phyloP scores from a whole-genome alignment of 2,113 vertebrate genomes.

The Heptranchias perlo region DNA sequence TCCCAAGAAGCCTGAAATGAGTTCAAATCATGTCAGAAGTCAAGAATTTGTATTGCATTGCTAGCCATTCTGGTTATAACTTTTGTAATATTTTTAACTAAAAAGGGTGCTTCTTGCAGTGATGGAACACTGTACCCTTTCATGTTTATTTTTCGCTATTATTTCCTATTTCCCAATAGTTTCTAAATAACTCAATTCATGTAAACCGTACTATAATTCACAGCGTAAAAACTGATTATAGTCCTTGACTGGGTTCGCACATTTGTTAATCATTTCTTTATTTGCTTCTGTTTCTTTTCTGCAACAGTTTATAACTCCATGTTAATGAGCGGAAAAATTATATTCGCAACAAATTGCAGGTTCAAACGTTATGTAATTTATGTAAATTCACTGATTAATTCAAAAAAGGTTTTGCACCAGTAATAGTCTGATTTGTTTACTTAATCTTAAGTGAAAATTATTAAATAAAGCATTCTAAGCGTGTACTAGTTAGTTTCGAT shows the following conservation, averaged over 20 bases:
- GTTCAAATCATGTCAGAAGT: neutral
- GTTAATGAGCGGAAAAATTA: neutral
- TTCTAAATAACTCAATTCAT: neutral
- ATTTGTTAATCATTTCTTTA: slow-evolving; percentile 11
- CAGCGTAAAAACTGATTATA: neutral
- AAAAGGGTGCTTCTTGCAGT: neutral
- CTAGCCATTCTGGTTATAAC: neutral
- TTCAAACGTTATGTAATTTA: neutral
- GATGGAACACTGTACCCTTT: neutral
- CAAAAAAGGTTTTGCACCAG: neutral
- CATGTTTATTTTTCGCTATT: neutral
- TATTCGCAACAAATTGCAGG: neutral
- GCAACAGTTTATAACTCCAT: neutral
- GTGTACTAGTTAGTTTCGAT: no score
- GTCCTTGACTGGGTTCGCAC: neutral
- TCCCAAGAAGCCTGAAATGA: neutral
- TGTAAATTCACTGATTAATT: neutral
- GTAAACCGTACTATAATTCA: neutral
- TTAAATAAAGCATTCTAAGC: no score
- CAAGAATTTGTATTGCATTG: neutral
- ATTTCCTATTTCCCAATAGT: neutral
- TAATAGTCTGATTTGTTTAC: no score
- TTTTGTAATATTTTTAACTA: neutral
- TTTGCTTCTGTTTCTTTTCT: neutral
- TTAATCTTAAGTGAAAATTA: no score